A percentile compares a stretch with the other conserved stretches of the same genome.
phyloP scores from a whole-genome alignment of 2,888 invertebrate genomes.

The Alsophila aescularia region DNA sequence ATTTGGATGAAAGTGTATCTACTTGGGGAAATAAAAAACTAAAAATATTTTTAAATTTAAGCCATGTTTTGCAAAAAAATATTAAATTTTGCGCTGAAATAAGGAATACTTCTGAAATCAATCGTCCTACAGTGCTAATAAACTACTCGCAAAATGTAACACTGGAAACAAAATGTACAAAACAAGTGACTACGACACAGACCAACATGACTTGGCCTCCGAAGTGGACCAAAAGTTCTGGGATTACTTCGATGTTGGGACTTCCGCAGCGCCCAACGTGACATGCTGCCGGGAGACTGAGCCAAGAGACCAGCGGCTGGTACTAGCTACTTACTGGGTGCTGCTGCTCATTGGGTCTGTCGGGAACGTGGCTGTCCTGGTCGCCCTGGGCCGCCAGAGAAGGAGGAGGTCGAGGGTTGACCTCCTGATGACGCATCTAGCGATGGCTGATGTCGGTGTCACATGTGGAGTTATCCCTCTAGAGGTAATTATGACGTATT shows the following conservation, averaged over 20 bases:
- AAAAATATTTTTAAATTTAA: too few species aligned
- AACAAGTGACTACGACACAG: constrained; percentile 34
- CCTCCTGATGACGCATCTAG: constrained; percentile 90
- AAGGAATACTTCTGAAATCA: too few species aligned
- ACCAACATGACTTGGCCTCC: constrained; percentile 35
- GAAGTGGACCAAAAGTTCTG: constrained; percentile 62
- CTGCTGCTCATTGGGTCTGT: constrained; percentile 82
- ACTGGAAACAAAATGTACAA: constrained; percentile 39
- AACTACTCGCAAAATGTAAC: not conserved
- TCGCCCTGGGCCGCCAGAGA: constrained; percentile 85
- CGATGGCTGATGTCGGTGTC: constrained; percentile 91
- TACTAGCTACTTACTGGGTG: constrained; percentile 86
- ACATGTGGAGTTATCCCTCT: constrained; percentile 91
- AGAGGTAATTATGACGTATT: too few species aligned
- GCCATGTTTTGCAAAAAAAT: too few species aligned
- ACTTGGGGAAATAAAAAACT: too few species aligned
- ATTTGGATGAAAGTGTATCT: too few species aligned
- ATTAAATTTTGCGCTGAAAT: too few species aligned
- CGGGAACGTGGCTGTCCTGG: constrained; percentile 89
- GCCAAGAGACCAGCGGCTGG: constrained; percentile 59
- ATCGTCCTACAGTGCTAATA: too few species aligned
- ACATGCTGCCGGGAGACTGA: constrained; percentile 39
- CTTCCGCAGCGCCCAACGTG: constrained; percentile 33
- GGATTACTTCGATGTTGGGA: constrained; percentile 66
- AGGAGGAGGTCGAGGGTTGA: constrained; percentile 90